Conservation (phyloP, 1,140 invertebrate species). For the Lucilia sericata region DNA sequence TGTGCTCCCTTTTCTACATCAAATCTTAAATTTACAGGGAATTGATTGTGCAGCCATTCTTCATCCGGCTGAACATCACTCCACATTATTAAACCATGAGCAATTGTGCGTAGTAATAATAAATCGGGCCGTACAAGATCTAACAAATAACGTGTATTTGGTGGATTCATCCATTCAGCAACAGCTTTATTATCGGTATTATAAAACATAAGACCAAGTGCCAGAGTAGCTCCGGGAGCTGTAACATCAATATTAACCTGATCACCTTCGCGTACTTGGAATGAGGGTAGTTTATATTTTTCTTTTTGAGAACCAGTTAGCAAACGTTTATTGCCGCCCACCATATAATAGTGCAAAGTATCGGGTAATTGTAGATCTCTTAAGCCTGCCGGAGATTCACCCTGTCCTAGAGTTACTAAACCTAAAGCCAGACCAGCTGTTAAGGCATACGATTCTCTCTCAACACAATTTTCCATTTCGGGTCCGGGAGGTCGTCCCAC, state of each 20-base stretch:
- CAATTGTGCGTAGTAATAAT: slow-evolving; percentile 84
- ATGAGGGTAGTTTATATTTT: slow-evolving; percentile 86
- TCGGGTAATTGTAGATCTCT: slow-evolving; percentile 86
- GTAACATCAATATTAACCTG: slow-evolving; percentile 96
- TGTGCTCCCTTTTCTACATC: slow-evolving; percentile 74
- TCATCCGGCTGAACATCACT: slow-evolving; percentile 82
- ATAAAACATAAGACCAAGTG: slow-evolving; percentile 93
- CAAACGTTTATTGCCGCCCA: slow-evolving; percentile 87
- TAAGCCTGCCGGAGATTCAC: slow-evolving; percentile 74
- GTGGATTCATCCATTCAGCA: slow-evolving; percentile 93
- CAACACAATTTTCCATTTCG: slow-evolving; percentile 94
- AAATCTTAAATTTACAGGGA: slow-evolving; percentile 54
- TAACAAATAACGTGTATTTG: slow-evolving; percentile 89
- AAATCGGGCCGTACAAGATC: slow-evolving; percentile 96
- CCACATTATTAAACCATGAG: slow-evolving; percentile 79
- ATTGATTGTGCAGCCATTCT: slow-evolving; percentile 83
- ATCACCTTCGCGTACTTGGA: slow-evolving; percentile 91
- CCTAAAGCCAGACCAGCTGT: slow-evolving; percentile 93
- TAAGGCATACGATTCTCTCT: slow-evolving; percentile 94
- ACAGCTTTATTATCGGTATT: slow-evolving; percentile 87
- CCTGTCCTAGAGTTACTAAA: slow-evolving; percentile 85
- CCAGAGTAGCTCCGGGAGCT: slow-evolving; percentile 93
- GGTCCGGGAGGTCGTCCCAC: slow-evolving; percentile 94
- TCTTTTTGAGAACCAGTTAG: slow-evolving; percentile 83
- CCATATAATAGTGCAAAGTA: slow-evolving; percentile 92